phyloP scores from a whole-genome alignment of 2,113 vertebrate species.

The Castor canadensis region DNA sequence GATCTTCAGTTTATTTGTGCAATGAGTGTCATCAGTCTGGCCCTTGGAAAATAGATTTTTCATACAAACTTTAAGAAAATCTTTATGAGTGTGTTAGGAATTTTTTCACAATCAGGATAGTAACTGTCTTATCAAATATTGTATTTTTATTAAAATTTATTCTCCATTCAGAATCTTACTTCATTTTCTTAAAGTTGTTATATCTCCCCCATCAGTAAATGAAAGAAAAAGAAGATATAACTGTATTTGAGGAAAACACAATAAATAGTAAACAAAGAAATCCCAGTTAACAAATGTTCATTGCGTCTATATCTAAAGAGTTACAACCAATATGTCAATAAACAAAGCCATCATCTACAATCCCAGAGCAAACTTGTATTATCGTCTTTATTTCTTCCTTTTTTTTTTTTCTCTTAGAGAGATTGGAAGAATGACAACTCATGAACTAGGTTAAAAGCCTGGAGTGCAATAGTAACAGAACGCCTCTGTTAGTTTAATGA shows the following conservation, averaged over 20 bases:
- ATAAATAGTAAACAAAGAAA: slow-evolving; percentile 15
- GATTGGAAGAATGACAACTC: background rate
- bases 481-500: slow-evolving; percentile 35
- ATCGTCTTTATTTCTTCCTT: background rate
- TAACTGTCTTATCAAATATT: background rate
- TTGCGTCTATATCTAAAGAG: slow-evolving; percentile 29
- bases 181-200: slow-evolving; percentile 3
- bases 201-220: background rate
- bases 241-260: background rate
- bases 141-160: background rate
- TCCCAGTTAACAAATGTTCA: background rate
- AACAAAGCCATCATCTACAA: background rate
- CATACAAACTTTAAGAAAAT: background rate
- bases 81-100: background rate
- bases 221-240: background rate
- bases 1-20: background rate
- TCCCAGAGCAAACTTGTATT: slow-evolving; percentile 6
- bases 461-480: background rate
- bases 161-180: background rate
- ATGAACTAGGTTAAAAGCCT: background rate
- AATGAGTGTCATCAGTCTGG: background rate
- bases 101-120: background rate
- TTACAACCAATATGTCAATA: background rate
- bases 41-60: background rate
- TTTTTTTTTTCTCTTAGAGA: background rate